Base-by-base conservation (phyloP, 2,113 vertebrate genomes). In the Holacanthus passer region DNA sequence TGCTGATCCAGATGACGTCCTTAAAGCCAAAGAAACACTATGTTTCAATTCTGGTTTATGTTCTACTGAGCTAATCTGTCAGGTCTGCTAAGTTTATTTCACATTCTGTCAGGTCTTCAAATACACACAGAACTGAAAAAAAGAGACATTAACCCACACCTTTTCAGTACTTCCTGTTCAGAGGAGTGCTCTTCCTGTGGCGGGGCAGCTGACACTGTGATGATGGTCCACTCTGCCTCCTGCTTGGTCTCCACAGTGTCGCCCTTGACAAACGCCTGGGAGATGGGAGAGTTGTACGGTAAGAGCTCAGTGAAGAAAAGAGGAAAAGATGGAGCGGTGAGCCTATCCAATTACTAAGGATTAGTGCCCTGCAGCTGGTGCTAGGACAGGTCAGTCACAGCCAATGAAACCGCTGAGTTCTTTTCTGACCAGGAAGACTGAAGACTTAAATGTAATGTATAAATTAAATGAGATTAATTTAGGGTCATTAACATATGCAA, bases 331-430 rank as follows among this genome's bases (percentile, higher is more conserved):
- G 58, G 67, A 70, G 68, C 27, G 8, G 60, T 12, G 41, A 81
- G 75, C 39, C 67, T 55, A 91, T 91, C 87, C 91, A 84, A 92
- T 93, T 91, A 93, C 76, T 35, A 58, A 47, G 84, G 93, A 93
- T 93, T 94, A 94, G 82, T 39, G 56, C 27, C 24, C 64, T 53
- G 66, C 85, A 91, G 89, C 88, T 56, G 67, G 29, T 71, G 62
- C 65, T 65, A 59, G 77, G 41, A 50, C 77, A 70, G 65, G 69
- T 69, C 81, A 84, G 45, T 0, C 24, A 20, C 73, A 87, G 77
- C 77, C 81, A 88, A 75, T 75, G 68, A 86, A 41, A 79, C 20
- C 3, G 43, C 79, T 67, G 79, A 59, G 50, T 45, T 41, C 24
- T 63, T 52, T 58, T 74, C 55, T 67, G 35, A 67, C 35, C n/a